Conservation (phyloP, 2,888 invertebrate genomes). For the Formica aserva region DNA sequence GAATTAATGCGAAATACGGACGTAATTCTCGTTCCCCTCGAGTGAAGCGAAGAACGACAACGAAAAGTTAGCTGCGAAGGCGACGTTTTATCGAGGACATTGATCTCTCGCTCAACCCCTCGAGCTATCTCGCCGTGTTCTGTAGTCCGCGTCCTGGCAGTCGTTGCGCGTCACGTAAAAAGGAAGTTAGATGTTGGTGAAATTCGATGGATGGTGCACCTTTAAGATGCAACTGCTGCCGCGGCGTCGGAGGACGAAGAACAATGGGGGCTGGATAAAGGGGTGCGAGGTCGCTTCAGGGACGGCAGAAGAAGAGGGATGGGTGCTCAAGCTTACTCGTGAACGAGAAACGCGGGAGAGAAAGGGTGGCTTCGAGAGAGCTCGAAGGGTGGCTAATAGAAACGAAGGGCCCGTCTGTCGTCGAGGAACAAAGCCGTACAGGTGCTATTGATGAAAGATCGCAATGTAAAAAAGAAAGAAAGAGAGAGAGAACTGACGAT, state of each 20-base stretch:
- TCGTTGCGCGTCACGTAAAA: slow-evolving; percentile 67
- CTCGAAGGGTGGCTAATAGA: slow-evolving; percentile 79
- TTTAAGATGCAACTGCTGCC: slow-evolving; percentile 76
- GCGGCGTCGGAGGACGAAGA: slow-evolving; percentile 71
- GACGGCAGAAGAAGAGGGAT: slow-evolving; percentile 59
- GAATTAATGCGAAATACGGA: slow-evolving; percentile 2
- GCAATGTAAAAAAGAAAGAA: slow-evolving; percentile 18
- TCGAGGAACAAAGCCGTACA: slow-evolving; percentile 75
- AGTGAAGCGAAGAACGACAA: background rate
- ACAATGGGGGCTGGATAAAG: slow-evolving; percentile 75
- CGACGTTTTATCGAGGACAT: slow-evolving; percentile 69
- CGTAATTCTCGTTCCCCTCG: slow-evolving; percentile 15
- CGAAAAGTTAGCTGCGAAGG: slow-evolving; percentile 59
- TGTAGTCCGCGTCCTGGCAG: slow-evolving; percentile 47
- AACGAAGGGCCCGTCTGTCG: slow-evolving; percentile 81
- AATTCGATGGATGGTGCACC: slow-evolving; percentile 68
- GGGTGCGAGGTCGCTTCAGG: slow-evolving; percentile 65
- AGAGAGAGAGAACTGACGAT: background rate
- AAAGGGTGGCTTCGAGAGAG: slow-evolving; percentile 69
- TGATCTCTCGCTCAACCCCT: slow-evolving; percentile 61
- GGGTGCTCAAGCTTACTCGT: slow-evolving; percentile 66
- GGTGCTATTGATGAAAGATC: slow-evolving; percentile 64
- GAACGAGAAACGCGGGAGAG: slow-evolving; percentile 56
- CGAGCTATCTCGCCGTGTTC: slow-evolving; percentile 58
- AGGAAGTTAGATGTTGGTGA: slow-evolving; percentile 48